These are phyloP conservation scores for Leucozona laternaria DNA, from an alignment of 2,888 invertebrate genomes.

Conservation along the genomic window DNA sequence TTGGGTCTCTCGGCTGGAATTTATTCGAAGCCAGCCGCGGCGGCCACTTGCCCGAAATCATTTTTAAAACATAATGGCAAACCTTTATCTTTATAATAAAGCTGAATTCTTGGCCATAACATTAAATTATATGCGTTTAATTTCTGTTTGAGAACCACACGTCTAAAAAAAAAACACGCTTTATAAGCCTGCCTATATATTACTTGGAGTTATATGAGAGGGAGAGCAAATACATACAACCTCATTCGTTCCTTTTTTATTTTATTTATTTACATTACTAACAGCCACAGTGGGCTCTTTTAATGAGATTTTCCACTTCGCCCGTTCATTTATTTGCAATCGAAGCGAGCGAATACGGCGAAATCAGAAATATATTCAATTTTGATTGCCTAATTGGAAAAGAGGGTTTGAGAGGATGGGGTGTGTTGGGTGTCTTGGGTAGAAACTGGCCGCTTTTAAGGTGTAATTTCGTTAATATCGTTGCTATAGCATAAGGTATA, in stretches of 20 bases:
- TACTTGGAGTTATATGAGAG: not conserved
- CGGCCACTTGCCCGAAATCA: no score
- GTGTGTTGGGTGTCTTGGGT: not conserved
- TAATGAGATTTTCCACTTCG: constrained; percentile 14
- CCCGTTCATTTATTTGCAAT: not conserved
- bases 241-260: not conserved
- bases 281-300: not conserved
- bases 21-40: no score
- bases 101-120: no score
- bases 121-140: no score
- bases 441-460: not conserved
- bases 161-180: no score
- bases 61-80: no score
- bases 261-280: not conserved
- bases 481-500: constrained; percentile 32
- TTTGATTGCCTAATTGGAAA: constrained; percentile 65
- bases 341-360: constrained; percentile 10
- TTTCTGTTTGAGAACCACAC: no score
- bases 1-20: no score
- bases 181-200: no score
- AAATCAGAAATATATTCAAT: constrained; percentile 62
- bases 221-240: not conserved
- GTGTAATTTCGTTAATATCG: constrained; percentile 57
- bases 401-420: not conserved
- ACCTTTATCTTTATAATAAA: no score